Percentiles rank a stretch among this genome's conserved stretches.
These are phyloP conservation scores for Caerostris extrusa DNA, from an alignment of 1,140 invertebrate genomes.

Conservation along the genomic window DNA sequence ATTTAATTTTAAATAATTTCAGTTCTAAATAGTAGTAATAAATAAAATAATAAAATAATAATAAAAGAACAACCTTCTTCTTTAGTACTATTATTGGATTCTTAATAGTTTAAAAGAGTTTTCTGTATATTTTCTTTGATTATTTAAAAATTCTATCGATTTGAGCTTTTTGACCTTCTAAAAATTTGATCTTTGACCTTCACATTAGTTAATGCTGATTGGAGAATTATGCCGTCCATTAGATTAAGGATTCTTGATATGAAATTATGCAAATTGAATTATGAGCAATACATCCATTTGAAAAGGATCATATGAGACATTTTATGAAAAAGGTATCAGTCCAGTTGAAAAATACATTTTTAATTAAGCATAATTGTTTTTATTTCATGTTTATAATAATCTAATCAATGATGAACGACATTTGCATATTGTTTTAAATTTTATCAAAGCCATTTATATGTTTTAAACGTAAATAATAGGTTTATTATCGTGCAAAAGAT, in stretches of 20 bases:
- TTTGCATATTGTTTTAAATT: too few relatives aligned
- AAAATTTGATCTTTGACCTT: not conserved
- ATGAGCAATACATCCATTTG: too few relatives aligned
- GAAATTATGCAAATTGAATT: not conserved
- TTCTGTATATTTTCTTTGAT: not conserved
- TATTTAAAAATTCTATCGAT: not conserved
- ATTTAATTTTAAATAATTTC: not conserved
- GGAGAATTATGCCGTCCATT: not conserved
- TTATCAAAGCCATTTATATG: too few relatives aligned
- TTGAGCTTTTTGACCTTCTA: not conserved
- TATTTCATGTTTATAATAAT: too few relatives aligned
- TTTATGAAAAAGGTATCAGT: too few relatives aligned
- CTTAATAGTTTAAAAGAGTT: not conserved
- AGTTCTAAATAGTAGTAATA: not conserved
- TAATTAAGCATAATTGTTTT: too few relatives aligned
- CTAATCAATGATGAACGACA: too few relatives aligned
- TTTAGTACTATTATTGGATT: not conserved
- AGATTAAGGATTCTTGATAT: not conserved
- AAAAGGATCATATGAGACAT: too few relatives aligned
- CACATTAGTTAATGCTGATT: not conserved
- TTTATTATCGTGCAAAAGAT: too few relatives aligned
- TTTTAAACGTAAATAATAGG: too few relatives aligned
- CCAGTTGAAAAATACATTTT: too few relatives aligned
- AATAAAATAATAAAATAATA: too few relatives aligned
- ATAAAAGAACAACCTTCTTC: not conserved